These are phyloP conservation scores for Bombus fervidus DNA, from an alignment of 1,140 invertebrate genomes.

Conservation along the genomic window DNA sequence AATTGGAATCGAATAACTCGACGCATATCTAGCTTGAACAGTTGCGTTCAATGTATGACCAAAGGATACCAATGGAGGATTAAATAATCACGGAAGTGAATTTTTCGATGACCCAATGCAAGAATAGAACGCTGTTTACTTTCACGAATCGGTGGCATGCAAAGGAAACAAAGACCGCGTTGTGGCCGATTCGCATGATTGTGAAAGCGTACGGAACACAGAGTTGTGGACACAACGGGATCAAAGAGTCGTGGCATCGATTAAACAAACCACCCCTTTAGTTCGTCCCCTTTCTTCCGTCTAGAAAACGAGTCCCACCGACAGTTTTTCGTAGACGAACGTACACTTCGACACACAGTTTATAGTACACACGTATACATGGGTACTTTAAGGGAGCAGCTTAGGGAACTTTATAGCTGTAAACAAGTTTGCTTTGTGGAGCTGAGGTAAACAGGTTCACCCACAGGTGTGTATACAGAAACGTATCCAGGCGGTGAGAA, in stretches of 20 bases:
- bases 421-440: constrained; percentile 24
- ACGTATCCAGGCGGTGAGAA: not conserved
- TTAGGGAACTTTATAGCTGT: constrained; percentile 29
- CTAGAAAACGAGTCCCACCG: constrained; percentile 13
- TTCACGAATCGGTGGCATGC: constrained; percentile 21
- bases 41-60: not conserved
- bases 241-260: constrained; percentile 70
- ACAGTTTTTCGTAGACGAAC: not conserved
- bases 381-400: not conserved
- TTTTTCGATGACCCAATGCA: not conserved
- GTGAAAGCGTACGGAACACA: constrained; percentile 39
- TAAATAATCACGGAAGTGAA: constrained; percentile 2
- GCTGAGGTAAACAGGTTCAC: constrained; percentile 38
- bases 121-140: constrained; percentile 46
- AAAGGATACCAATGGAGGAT: too few species aligned
- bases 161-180: constrained; percentile 39
- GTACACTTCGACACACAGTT: constrained; percentile 12
- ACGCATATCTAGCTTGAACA: not conserved
- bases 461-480: constrained; percentile 26
- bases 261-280: constrained; percentile 71
- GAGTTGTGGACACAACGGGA: constrained; percentile 60
- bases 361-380: not conserved
- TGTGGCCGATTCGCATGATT: constrained; percentile 45
- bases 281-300: constrained; percentile 46
- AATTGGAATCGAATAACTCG: not conserved